These are phyloP conservation scores for Caenorhabditis sp. DNA, from an alignment of 2,888 invertebrate genomes.

Conservation along the genomic window DNA sequence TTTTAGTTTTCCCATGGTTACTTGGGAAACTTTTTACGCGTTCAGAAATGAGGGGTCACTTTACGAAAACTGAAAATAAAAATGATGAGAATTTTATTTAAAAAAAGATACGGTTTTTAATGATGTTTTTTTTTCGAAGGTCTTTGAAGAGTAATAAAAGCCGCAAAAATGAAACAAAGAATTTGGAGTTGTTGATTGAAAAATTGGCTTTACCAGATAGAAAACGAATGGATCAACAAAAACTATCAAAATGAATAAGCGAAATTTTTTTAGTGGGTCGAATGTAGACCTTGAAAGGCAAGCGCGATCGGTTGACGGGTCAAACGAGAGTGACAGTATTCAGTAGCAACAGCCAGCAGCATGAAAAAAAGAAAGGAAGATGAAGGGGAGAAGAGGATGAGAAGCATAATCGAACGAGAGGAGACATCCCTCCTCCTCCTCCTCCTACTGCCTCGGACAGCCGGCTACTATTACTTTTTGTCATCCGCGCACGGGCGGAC, in stretches of 20 bases:
- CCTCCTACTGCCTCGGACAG: too few species aligned
- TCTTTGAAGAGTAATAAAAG: neutral
- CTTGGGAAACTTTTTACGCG: too few species aligned
- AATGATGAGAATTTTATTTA: too few species aligned
- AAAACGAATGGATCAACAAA: neutral
- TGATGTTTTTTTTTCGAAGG: neutral
- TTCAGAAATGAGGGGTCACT: too few species aligned
- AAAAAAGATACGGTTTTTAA: too few species aligned
- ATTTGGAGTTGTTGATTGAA: too few species aligned
- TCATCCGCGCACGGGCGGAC: neutral
- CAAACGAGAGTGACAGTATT: constrained; percentile 44
- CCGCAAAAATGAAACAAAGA: neutral
- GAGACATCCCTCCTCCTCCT: neutral
- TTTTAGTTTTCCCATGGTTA: too few species aligned
- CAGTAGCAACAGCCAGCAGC: neutral
- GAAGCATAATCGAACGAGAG: neutral
- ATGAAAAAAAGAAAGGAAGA: neutral
- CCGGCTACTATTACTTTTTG: neutral
- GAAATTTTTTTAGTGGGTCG: constrained; percentile 46
- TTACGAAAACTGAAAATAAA: too few species aligned
- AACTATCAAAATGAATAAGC: neutral
- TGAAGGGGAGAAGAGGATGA: neutral
- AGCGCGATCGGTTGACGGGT: constrained; percentile 40
- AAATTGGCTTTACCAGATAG: neutral
- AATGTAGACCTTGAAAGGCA: constrained; percentile 48